Conservation (phyloP, 1,140 invertebrate genomes). For the Arctopsyche grandis region DNA sequence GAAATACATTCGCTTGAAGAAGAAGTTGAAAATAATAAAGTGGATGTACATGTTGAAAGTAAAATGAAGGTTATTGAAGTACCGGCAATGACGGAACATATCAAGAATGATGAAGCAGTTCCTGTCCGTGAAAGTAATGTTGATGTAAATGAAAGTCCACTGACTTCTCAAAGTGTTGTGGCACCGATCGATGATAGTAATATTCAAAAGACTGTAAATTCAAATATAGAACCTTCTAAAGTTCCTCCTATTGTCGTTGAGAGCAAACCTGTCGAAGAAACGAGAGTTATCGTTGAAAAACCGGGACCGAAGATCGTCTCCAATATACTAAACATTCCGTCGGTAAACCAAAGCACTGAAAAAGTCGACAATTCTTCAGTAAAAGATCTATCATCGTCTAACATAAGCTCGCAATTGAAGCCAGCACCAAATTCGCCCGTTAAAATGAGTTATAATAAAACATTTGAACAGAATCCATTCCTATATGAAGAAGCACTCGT, state of each 20-base stretch:
- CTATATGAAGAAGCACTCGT: background rate
- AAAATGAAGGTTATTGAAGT: background rate
- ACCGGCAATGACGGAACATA: background rate
- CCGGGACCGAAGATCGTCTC: background rate
- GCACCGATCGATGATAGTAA: background rate
- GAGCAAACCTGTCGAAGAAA: background rate
- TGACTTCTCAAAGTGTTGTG: background rate
- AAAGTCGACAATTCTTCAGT: conserved; percentile 1
- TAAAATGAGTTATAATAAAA: background rate
- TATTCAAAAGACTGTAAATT: background rate
- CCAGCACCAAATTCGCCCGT: background rate
- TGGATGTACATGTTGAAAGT: background rate
- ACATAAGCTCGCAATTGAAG: background rate
- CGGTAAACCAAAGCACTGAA: background rate
- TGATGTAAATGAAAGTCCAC: background rate
- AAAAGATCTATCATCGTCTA: conserved; percentile 36
- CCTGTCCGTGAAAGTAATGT: background rate
- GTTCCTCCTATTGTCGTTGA: background rate
- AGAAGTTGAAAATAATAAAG: conserved; percentile 9
- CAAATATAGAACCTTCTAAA: background rate
- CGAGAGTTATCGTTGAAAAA: background rate
- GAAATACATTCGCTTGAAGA: conserved; percentile 45
- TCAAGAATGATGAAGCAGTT: background rate
- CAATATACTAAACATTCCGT: background rate
- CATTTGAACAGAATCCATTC: conserved; percentile 30